A percentile compares a stretch with the other conserved stretches of the same genome.
Conservation (phyloP, 2,888 invertebrate genomes). For the Athripsodes cinereus region DNA sequence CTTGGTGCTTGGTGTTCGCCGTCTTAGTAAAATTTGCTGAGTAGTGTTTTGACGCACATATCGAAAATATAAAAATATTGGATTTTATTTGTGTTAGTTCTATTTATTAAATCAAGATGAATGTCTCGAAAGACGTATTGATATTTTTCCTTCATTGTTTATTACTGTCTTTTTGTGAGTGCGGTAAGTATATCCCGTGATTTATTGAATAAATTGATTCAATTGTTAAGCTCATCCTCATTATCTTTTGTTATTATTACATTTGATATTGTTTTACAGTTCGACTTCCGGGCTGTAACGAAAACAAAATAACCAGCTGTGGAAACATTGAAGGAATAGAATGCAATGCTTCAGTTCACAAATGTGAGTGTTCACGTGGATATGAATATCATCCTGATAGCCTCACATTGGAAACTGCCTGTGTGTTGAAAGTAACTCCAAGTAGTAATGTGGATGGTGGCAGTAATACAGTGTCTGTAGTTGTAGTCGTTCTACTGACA, state of each 20-base stretch:
- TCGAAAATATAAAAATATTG: background rate
- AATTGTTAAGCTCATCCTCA: constrained; percentile 19
- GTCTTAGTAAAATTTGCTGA: background rate
- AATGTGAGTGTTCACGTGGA: constrained; percentile 35
- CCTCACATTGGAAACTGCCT: constrained; percentile 30
- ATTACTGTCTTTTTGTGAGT: constrained; percentile 9
- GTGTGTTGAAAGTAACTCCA: constrained; percentile 32
- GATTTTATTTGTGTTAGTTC: background rate
- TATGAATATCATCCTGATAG: constrained; percentile 16
- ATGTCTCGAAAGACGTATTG: background rate
- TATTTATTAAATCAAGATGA: constrained; percentile 4
- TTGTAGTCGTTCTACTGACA: constrained; percentile 40
- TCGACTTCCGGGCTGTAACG: constrained; percentile 45
- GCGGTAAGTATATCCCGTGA: constrained; percentile 11
- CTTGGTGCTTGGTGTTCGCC: too few relatives aligned
- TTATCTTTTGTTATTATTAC: constrained; percentile 18
- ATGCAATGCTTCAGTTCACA: constrained; percentile 34
- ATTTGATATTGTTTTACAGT: constrained; percentile 36
- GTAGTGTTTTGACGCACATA: background rate
- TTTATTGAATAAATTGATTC: constrained; percentile 20
- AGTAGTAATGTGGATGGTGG: constrained; percentile 34
- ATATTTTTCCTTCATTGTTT: constrained; percentile 9
- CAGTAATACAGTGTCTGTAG: constrained; percentile 33
- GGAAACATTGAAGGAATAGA: constrained; percentile 37
- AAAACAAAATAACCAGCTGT: constrained; percentile 31